Evolutionary conservation across 2,113 vertebrate genomes (phyloP).

Genomic region (Todiramphus saurophagus): DNA sequence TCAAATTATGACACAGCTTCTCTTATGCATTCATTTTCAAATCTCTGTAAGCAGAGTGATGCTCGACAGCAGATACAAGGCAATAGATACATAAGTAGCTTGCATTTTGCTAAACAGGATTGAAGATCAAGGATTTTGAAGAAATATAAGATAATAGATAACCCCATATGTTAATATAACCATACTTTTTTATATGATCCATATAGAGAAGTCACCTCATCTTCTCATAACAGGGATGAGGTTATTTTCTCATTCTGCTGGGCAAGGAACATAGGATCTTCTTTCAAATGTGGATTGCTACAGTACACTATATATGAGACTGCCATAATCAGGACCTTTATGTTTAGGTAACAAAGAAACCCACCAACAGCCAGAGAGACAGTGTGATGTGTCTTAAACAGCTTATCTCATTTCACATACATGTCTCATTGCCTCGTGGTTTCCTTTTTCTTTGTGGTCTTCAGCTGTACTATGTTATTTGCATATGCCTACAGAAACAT

Average conservation of each 20-base stretch:
- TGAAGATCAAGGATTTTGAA: not conserved
- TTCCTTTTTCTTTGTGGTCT: not conserved
- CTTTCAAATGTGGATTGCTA: not conserved
- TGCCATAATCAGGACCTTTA: not conserved
- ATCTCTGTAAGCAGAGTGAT: not conserved
- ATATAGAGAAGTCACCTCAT: not conserved
- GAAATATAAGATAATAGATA: not conserved
- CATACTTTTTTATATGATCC: not conserved
- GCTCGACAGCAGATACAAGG: not conserved
- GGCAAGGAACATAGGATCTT: not conserved
- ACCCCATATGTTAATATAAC: not conserved
- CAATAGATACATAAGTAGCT: not conserved
- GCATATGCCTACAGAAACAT: not conserved
- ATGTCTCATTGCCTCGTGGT: not conserved
- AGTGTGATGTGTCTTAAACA: not conserved
- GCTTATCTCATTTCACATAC: not conserved
- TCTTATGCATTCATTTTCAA: constrained; percentile 13
- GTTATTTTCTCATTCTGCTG: not conserved
- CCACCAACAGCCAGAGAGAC: not conserved
- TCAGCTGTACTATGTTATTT: not conserved
- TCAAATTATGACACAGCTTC: constrained; percentile 34
- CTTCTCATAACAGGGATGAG: not conserved
- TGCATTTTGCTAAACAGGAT: not conserved
- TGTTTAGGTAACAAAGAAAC: not conserved
- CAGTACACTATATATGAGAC: not conserved